Conservation (phyloP, 2,797 vertebrate genomes). For the Notamacropus eugenii region DNA sequence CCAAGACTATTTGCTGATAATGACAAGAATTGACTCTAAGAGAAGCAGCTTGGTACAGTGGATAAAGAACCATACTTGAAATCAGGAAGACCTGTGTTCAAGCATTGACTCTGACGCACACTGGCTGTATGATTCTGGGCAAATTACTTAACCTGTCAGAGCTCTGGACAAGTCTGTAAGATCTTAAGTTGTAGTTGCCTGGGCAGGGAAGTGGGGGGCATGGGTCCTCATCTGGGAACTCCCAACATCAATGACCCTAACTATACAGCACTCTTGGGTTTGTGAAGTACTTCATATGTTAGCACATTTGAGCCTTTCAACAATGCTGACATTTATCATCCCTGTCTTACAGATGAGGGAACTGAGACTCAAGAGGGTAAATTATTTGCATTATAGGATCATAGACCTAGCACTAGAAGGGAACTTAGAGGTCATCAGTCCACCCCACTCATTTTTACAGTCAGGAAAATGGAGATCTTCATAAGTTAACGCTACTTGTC, state of each 20-base stretch:
- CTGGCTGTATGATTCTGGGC: too few species aligned
- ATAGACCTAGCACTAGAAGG: neutral
- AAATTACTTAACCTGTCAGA: neutral
- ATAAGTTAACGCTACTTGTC: neutral
- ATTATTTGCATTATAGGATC: neutral
- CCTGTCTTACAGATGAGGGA: slow-evolving; percentile 15
- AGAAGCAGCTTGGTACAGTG: too few species aligned
- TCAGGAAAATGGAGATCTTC: neutral
- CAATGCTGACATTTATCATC: neutral
- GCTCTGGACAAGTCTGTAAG: neutral
- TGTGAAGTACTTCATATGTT: neutral
- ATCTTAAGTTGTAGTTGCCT: neutral
- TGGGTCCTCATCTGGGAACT: neutral
- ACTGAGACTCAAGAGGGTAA: neutral
- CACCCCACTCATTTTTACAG: neutral
- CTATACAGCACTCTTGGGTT: too few species aligned
- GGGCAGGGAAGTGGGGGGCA: neutral
- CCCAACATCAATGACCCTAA: neutral
- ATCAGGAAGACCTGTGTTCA: too few species aligned
- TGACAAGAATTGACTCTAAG: too few species aligned
- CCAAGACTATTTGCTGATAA: too few species aligned
- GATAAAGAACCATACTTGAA: too few species aligned
- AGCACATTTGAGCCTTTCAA: neutral
- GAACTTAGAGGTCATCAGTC: neutral
- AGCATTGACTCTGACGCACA: too few species aligned